Percentiles rank a stretch among this genome's conserved stretches.
These are phyloP conservation scores for Caenorhabditis inopinata DNA, from an alignment of 1,140 invertebrate species.

Conservation along the genomic window DNA sequence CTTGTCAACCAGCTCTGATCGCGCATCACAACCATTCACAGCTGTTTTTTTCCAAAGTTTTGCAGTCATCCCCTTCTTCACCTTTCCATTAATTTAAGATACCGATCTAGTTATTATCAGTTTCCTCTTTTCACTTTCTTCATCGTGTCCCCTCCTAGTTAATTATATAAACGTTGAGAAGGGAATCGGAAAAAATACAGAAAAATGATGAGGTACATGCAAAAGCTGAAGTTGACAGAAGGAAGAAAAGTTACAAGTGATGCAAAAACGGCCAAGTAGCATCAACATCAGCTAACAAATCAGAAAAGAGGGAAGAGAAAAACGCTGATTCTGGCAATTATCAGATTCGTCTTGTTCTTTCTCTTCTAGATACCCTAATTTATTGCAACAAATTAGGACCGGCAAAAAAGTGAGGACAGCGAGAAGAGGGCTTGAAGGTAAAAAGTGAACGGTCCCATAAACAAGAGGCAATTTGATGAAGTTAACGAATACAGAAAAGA, in stretches of 20 bases:
- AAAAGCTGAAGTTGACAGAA: not conserved
- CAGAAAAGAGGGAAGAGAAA: not conserved
- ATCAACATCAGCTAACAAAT: not conserved
- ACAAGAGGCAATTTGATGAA: slow-evolving; percentile 15
- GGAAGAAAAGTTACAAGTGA: not conserved
- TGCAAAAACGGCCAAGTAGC: not conserved
- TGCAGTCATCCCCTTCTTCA: not conserved
- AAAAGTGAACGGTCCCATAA: not conserved
- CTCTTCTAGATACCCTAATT: not conserved
- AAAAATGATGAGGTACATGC: not conserved
- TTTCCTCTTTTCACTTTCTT: slow-evolving; percentile 20
- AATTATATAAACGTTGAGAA: not conserved
- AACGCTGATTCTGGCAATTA: not conserved
- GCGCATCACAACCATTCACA: not conserved
- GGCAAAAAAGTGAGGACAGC: not conserved
- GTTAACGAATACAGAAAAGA: not conserved
- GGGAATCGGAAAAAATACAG: not conserved
- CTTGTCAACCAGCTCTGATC: not conserved
- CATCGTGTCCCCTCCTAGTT: not conserved
- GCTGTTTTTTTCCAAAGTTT: not conserved
- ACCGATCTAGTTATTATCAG: slow-evolving; percentile 24
- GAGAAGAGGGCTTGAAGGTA: not conserved
- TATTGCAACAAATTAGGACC: slow-evolving; percentile 12
- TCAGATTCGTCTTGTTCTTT: too few species aligned
- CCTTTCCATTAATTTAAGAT: not conserved